phyloP scores from a whole-genome alignment of 1,140 invertebrate species.

The Drosophila repleta region DNA sequence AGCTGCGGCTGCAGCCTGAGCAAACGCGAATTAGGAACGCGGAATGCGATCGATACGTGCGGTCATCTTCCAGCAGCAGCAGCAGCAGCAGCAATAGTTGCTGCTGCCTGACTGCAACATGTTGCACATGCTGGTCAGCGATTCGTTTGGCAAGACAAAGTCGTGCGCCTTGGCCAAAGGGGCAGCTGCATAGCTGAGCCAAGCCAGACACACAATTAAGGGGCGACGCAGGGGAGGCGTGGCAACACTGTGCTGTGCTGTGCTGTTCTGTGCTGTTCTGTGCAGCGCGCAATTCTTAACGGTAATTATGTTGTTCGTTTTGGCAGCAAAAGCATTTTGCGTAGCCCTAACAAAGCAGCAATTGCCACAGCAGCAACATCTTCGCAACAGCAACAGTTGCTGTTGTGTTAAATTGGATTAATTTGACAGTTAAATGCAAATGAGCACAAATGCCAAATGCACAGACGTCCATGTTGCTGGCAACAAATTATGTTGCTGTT shows the following conservation, averaged over 20 bases:
- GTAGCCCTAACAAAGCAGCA: slow-evolving; percentile 44
- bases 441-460: slow-evolving; percentile 76
- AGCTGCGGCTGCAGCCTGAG: slow-evolving; percentile 44
- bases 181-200: slow-evolving; percentile 52
- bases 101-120: slow-evolving; percentile 54
- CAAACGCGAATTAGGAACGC: slow-evolving; percentile 81
- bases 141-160: slow-evolving; percentile 77
- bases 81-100: slow-evolving; percentile 13
- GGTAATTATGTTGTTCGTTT: slow-evolving; percentile 83
- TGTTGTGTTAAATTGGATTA: slow-evolving; percentile 82
- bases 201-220: slow-evolving; percentile 60
- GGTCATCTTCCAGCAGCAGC: slow-evolving; percentile 54
- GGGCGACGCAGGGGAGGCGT: slow-evolving; percentile 24
- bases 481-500: slow-evolving; percentile 73
- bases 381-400: slow-evolving; percentile 11
- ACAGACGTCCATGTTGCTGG: slow-evolving; percentile 58
- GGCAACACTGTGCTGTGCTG: slow-evolving; percentile 64
- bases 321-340: slow-evolving; percentile 61
- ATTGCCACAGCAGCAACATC: neutral
- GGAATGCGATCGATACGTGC: slow-evolving; percentile 81
- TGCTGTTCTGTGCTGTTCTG: slow-evolving; percentile 71
- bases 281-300: slow-evolving; percentile 73
- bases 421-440: slow-evolving; percentile 83
- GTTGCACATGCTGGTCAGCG: slow-evolving; percentile 78
- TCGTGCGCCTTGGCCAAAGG: slow-evolving; percentile 56